Percentiles rank a stretch among this genome's conserved stretches.
These are phyloP conservation scores for Onychomys arenicola DNA, from an alignment of 2,797 vertebrate species.

Conservation along the genomic window DNA sequence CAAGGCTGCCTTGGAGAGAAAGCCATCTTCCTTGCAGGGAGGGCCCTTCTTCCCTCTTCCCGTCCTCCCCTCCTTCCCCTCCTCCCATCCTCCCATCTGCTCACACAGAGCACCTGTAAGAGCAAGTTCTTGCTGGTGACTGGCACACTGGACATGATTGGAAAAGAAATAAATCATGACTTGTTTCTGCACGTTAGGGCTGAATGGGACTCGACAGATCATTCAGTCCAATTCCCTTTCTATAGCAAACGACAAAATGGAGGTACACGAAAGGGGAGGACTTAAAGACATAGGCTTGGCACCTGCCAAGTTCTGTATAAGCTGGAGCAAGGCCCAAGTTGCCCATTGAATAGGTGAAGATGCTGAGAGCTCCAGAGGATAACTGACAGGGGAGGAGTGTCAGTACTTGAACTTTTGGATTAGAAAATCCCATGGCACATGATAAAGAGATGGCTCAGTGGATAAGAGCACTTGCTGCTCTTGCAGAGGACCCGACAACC, in stretches of 20 bases:
- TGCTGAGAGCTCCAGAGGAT: neutral
- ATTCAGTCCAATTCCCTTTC: neutral
- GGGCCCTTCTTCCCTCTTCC: neutral
- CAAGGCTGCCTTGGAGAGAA: neutral
- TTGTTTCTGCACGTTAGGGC: slow-evolving; percentile 30
- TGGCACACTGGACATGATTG: slow-evolving; percentile 7
- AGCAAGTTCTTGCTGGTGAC: slow-evolving; percentile 47
- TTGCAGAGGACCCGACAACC: neutral
- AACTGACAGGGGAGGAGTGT: neutral
- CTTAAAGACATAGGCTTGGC: neutral
- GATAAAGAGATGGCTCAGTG: neutral
- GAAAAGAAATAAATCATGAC: slow-evolving; percentile 17
- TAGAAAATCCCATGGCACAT: neutral
- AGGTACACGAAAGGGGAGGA: neutral
- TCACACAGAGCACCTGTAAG: neutral
- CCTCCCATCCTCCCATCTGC: neutral
- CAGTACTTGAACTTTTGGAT: slow-evolving; percentile 3
- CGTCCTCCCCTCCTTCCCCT: neutral
- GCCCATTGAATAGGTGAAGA: slow-evolving; percentile 18
- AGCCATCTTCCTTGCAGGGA: neutral
- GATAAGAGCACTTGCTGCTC: neutral
- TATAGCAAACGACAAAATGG: slow-evolving; percentile 17
- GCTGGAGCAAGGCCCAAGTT: neutral
- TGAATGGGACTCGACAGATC: neutral
- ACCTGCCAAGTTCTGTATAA: neutral